phyloP scores from a whole-genome alignment of 2,113 vertebrate species.

The Pampusana beccarii region DNA sequence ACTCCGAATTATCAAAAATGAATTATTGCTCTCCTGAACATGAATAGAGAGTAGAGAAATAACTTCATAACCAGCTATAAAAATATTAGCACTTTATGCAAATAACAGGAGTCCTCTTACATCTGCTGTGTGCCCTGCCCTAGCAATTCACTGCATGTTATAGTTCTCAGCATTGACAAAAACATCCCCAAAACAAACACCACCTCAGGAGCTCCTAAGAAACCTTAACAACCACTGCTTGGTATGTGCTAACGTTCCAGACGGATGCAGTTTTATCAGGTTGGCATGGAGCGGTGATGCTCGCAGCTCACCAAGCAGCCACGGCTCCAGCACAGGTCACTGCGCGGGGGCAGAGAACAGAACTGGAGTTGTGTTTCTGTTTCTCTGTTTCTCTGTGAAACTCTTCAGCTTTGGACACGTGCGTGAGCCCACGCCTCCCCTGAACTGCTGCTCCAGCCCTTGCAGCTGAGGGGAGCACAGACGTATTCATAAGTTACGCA shows the following conservation, averaged over 20 bases:
- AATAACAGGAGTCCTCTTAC: not conserved
- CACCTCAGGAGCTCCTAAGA: not conserved
- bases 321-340: not conserved
- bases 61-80: not conserved
- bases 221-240: not conserved
- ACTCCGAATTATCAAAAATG: not conserved
- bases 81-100: not conserved
- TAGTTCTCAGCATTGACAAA: not conserved
- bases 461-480: not conserved
- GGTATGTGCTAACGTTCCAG: not conserved
- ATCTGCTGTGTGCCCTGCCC: not conserved
- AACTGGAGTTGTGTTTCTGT: not conserved
- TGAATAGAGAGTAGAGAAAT: not conserved
- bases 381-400: too few species aligned
- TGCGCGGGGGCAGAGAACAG: not conserved
- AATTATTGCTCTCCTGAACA: not conserved
- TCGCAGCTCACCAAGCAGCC: not conserved
- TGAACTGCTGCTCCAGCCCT: not conserved
- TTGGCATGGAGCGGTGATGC: not conserved
- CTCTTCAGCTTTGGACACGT: not conserved
- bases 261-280: not conserved
- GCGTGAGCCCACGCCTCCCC: not conserved
- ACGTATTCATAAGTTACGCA: accelerated
- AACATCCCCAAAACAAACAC: not conserved
- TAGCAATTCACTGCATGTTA: not conserved